These are phyloP conservation scores for Vombatus ursinus DNA, from an alignment of 2,113 vertebrate genomes.

Conservation along the genomic window DNA sequence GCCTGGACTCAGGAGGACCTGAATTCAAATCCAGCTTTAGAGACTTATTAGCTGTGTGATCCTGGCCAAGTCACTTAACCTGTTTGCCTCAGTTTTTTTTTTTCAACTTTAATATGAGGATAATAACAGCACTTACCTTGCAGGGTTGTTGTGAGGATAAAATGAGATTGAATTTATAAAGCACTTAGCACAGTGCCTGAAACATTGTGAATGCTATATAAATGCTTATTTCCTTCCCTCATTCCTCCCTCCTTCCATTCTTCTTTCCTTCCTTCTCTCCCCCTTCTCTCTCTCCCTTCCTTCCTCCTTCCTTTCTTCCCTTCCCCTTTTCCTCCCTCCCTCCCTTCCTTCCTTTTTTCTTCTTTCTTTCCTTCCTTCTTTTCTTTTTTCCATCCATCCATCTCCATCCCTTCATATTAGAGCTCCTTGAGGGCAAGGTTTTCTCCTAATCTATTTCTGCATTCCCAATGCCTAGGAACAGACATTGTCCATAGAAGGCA, in stretches of 20 bases:
- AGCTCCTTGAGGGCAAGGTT: neutral
- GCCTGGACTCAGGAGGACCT: neutral
- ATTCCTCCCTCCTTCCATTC: neutral
- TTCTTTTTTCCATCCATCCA: neutral
- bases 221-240: neutral
- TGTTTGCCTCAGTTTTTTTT: neutral
- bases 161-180: neutral
- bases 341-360: neutral
- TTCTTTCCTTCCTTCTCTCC: too few species aligned
- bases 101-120: neutral
- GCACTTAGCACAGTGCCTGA: neutral
- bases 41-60: too few species aligned
- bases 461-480: neutral
- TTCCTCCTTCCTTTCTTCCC: neutral
- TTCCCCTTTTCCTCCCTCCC: neutral
- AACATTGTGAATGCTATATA: neutral
- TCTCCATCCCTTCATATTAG: neutral
- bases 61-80: too few species aligned
- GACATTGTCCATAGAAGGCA: neutral
- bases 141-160: neutral
- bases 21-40: too few species aligned
- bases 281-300: too few species aligned
- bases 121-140: neutral
- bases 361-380: neutral
- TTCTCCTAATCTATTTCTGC: neutral